Percentiles rank a stretch among this genome's conserved stretches.
Conservation (phyloP, 2,888 invertebrate genomes). For the Diarsia dahlii region DNA sequence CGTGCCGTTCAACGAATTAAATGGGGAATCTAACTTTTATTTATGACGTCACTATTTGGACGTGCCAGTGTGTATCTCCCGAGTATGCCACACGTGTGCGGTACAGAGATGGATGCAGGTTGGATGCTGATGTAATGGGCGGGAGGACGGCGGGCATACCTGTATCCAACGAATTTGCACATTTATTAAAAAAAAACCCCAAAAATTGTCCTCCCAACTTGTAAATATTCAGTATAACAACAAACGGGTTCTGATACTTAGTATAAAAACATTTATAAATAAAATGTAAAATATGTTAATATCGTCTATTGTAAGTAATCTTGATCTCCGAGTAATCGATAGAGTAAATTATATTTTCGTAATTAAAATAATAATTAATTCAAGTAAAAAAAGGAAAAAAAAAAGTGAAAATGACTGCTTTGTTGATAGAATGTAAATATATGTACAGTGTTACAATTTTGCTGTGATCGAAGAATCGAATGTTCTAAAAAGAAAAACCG, state of each 20-base stretch:
- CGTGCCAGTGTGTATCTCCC: neutral
- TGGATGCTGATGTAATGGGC: neutral
- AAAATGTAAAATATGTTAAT: constrained; percentile 72
- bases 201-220: constrained; percentile 61
- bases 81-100: neutral
- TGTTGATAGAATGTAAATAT: constrained; percentile 82
- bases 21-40: neutral
- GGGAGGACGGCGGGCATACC: neutral
- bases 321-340: constrained; percentile 86
- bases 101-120: neutral
- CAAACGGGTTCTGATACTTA: constrained; percentile 81
- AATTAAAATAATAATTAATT: constrained; percentile 74
- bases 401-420: constrained; percentile 75
- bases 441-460: constrained; percentile 86
- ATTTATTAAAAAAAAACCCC: neutral
- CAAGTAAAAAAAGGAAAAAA: constrained; percentile 71
- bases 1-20: neutral
- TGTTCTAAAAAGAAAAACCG: constrained; percentile 22
- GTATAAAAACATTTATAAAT: constrained; percentile 68
- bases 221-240: constrained; percentile 69
- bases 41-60: neutral
- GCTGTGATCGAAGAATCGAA: constrained; percentile 73
- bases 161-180: neutral
- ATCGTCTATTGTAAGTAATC: constrained; percentile 77
- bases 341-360: constrained; percentile 88